phyloP scores from a whole-genome alignment of 1,140 invertebrate genomes.

The Copidosoma floridanum region DNA sequence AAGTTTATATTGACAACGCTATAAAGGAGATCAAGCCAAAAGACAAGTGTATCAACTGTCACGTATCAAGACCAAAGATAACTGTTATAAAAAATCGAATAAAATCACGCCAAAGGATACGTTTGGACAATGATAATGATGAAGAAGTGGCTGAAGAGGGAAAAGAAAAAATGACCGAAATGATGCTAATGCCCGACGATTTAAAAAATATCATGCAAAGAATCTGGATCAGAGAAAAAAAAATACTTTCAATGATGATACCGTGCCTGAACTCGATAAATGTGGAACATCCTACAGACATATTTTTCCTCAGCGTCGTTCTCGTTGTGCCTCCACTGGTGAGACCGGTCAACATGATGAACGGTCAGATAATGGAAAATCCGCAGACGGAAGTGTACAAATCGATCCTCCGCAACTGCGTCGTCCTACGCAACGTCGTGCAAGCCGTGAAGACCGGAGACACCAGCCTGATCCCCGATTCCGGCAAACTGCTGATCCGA shows the following conservation, averaged over 20 bases:
- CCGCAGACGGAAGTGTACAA: conserved; percentile 77
- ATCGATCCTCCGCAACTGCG: conserved; percentile 64
- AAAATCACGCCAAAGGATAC: conserved; percentile 34
- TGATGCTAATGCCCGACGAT: conserved; percentile 63
- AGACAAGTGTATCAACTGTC: conserved; percentile 67
- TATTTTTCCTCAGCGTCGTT: conserved; percentile 85
- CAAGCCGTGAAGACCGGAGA: conserved; percentile 60
- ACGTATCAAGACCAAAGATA: conserved; percentile 61
- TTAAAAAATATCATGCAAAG: conserved; percentile 69
- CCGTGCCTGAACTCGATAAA: conserved; percentile 66
- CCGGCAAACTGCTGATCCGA: conserved; percentile 57
- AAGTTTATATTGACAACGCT: conserved; percentile 61
- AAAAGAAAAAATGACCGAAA: conserved; percentile 28
- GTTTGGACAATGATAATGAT: background rate
- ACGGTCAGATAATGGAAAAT: conserved; percentile 75
- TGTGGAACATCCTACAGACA: conserved; percentile 71
- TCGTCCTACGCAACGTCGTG: conserved; percentile 66
- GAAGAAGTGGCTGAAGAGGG: conserved; percentile 20
- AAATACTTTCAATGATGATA: conserved; percentile 69
- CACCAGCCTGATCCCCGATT: conserved; percentile 49
- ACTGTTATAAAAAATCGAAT: conserved; percentile 56
- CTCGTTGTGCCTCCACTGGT: conserved; percentile 84
- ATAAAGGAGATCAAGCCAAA: conserved; percentile 58
- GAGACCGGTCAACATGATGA: conserved; percentile 74
- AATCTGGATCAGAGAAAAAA: conserved; percentile 75